Conservation (phyloP, 2,888 invertebrate species). For the Odontothrips loti region DNA sequence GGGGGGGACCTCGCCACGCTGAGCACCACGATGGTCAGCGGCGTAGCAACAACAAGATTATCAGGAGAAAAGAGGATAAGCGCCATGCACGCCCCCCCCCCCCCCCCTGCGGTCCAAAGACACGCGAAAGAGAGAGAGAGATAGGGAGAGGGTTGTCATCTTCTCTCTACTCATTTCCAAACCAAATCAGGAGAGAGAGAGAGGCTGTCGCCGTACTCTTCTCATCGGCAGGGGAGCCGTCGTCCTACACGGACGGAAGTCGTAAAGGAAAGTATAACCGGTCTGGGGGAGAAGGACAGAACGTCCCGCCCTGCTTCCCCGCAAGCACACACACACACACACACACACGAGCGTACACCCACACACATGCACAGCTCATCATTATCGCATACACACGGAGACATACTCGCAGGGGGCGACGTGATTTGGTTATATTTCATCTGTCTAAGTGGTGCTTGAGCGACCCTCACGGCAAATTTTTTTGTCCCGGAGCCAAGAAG, state of each 20-base stretch:
- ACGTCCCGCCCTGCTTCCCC: not conserved
- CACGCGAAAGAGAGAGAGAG: no score
- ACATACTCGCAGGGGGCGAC: not conserved
- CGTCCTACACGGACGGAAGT: not conserved
- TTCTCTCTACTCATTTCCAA: not conserved
- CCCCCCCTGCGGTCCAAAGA: no score
- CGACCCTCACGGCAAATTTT: not conserved
- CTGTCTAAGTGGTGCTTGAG: slow-evolving; percentile 22
- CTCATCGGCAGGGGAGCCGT: not conserved
- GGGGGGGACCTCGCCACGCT: not conserved
- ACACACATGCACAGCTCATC: not conserved
- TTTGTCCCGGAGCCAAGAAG: not conserved
- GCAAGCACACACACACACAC: not conserved
- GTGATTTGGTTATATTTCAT: slow-evolving; percentile 18
- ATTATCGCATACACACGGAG: not conserved
- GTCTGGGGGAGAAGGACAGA: not conserved
- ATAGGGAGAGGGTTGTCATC: no score
- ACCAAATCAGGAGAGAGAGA: not conserved
- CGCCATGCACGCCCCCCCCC: no score
- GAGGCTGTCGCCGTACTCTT: not conserved
- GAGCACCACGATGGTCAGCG: not conserved
- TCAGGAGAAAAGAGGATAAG: no score
- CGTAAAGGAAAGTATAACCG: not conserved
- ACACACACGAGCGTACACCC: not conserved
- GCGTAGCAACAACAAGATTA: no score